Evolutionary conservation across 1,140 invertebrate genomes (phyloP), one percentile per base, ranked within the genome.

Genomic region (Homalodisca vitripennis): DNA sequence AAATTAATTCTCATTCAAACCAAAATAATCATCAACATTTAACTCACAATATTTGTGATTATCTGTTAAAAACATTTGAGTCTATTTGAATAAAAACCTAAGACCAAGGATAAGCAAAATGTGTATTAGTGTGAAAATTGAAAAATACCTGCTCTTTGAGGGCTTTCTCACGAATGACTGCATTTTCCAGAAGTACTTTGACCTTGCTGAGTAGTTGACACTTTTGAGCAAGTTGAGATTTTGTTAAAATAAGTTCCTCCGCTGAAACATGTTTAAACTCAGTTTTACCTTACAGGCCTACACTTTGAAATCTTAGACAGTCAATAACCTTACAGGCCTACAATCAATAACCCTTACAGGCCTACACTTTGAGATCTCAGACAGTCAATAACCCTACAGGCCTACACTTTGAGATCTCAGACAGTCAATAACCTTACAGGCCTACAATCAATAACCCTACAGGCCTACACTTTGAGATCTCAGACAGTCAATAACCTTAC

Each of bases 141-240:
- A n/a, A n/a, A n/a, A n/a, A 77, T 73, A 84, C 84, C 71, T 82
- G 80, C 69, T 84, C 80, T 3, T 82, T 75, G 57, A 86, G 77
- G 14, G 77, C 73, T 72, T 84, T 85, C 72, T 86, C 84, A 75
- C 85, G 84, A 2, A 77, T 70, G 10, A 83, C 83, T 26, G 84
- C 84, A 67, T 79, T 78, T 47, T 84, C 81, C 48, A 86, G 74
- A 32, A 86, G 75, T 31, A 80, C 75, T 73, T 85, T 86, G 2
- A 86, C 82, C 77, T 82, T 85, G 48, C 81, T 79, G 27, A 86
- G 68, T 12, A 86, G 75, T 67, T 82, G 76, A 3, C 78, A 79
- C 75, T 86, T 86, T n/a, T 84, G 79, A 24, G 70, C 71, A n/a
- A 86, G 73, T 72, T 86, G 82, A 46, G 75, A 76, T 71, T 77